phyloP scores from a whole-genome alignment of 2,113 vertebrate genomes.

The Corythornis cristatus region DNA sequence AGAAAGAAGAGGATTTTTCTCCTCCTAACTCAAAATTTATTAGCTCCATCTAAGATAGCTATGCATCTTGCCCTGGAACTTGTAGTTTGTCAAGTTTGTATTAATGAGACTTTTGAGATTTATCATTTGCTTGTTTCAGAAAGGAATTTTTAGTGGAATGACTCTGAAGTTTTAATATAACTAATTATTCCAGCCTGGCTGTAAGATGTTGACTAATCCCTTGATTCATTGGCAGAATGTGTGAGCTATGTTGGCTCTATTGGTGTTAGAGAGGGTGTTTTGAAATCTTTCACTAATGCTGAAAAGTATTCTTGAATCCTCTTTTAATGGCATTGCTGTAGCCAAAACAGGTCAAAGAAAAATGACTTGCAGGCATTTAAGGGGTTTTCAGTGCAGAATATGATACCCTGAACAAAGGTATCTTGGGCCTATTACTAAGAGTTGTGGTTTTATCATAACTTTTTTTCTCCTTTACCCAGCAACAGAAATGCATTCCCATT shows the following conservation, averaged over 20 bases:
- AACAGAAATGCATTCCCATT: neutral
- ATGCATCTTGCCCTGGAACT: neutral
- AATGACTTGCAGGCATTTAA: neutral
- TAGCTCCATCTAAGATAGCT: neutral
- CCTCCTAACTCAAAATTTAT: no score
- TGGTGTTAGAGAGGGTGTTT: neutral
- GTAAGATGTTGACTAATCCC: neutral
- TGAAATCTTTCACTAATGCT: neutral
- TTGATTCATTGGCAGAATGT: neutral
- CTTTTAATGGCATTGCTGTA: neutral
- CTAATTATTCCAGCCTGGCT: fast-evolving
- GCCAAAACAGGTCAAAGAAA: neutral
- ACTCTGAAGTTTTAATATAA: neutral
- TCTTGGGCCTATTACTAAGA: neutral
- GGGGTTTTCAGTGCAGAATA: neutral
- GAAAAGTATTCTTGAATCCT: neutral
- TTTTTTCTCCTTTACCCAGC: neutral
- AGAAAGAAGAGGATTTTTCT: neutral
- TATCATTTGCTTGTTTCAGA: neutral
- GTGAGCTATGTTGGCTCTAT: neutral
- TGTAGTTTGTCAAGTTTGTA: neutral
- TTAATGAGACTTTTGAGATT: neutral
- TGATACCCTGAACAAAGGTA: neutral
- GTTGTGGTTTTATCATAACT: neutral
- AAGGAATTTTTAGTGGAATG: neutral